Evolutionary conservation across 2,888 invertebrate species (phyloP).

Genomic region (Clepsis dumicolana): DNA sequence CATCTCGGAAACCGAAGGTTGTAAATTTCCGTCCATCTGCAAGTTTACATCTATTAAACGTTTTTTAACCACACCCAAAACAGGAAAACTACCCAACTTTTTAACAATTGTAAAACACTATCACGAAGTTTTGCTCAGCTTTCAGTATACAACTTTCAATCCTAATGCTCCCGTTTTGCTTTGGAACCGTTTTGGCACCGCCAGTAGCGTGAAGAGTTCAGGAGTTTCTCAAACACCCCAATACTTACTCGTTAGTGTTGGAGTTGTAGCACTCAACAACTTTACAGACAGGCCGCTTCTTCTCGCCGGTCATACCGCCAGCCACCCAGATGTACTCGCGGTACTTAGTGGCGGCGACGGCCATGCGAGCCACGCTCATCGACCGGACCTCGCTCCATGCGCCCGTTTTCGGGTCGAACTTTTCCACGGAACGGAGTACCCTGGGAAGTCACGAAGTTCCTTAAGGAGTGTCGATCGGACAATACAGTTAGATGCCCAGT

Average conservation of each 20-base stretch:
- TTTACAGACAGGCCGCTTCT: slow-evolving; percentile 83
- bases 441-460: slow-evolving; percentile 61
- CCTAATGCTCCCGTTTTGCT: no score
- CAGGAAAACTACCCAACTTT: no score
- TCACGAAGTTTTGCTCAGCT: background rate
- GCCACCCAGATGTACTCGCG: slow-evolving; percentile 90
- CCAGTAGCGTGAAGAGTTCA: no score
- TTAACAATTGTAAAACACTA: background rate
- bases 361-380: slow-evolving; percentile 87
- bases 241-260: slow-evolving; percentile 84
- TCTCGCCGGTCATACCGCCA: slow-evolving; percentile 89
- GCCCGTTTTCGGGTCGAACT: slow-evolving; percentile 85
- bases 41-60: no score
- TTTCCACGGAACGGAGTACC: slow-evolving; percentile 87
- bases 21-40: slow-evolving; percentile 86
- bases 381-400: slow-evolving; percentile 87
- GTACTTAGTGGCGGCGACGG: slow-evolving; percentile 87
- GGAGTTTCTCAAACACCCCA: background rate
- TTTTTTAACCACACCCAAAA: no score
- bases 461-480: no score
- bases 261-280: slow-evolving; percentile 89
- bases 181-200: no score
- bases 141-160: no score
- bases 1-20: slow-evolving; percentile 83
- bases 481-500: no score